A percentile compares a stretch with the other conserved stretches of the same genome.
Conservation (phyloP, 2,888 invertebrate genomes). For the Dicycla oo region DNA sequence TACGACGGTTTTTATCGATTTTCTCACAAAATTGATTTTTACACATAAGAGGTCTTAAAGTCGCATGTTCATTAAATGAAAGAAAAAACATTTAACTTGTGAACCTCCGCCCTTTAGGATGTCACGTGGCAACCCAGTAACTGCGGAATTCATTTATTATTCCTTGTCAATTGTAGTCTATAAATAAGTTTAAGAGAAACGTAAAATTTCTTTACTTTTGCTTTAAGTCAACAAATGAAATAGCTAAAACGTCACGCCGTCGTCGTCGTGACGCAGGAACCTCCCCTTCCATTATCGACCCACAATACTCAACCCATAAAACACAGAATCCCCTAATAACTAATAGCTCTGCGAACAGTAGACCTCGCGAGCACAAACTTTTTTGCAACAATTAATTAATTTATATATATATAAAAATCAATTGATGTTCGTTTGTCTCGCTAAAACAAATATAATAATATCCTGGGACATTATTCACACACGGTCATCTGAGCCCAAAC, state of each 20-base stretch:
- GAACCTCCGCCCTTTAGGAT: neutral
- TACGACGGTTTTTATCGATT: no score
- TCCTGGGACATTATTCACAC: no score
- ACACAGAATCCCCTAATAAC: neutral
- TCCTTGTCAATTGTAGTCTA: neutral
- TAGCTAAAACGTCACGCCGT: slow-evolving; percentile 4
- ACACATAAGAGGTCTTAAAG: no score
- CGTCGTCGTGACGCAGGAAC: neutral
- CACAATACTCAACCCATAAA: neutral
- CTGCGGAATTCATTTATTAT: neutral
- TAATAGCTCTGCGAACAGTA: no score
- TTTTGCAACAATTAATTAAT: no score
- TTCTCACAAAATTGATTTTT: no score
- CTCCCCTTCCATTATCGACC: neutral
- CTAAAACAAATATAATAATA: no score
- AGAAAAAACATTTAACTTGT: neutral
- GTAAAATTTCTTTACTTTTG: neutral
- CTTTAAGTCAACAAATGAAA: neutral
- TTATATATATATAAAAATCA: no score
- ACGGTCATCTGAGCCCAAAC: no score
- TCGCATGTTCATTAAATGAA: neutral
- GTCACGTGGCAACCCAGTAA: neutral
- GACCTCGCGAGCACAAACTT: no score
- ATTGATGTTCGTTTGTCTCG: no score
- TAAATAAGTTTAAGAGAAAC: neutral